These are phyloP conservation scores for Drosophila varians DNA, from an alignment of 1,140 invertebrate genomes.

Conservation along the genomic window DNA sequence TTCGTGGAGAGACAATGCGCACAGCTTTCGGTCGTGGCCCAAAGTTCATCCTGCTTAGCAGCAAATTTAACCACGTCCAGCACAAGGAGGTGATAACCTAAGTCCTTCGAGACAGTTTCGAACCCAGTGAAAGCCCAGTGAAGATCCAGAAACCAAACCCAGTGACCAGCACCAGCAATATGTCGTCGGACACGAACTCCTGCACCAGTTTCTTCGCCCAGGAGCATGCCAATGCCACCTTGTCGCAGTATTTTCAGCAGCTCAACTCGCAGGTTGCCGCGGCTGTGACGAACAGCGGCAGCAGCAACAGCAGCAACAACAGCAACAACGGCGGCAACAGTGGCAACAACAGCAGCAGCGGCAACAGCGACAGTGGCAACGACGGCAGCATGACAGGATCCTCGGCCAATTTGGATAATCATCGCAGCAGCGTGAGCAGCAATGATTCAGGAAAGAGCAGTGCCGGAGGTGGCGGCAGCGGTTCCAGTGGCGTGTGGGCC, in stretches of 20 bases:
- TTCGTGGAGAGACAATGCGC: constrained; percentile 54
- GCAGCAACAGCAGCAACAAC: constrained; percentile 17
- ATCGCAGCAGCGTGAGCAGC: constrained; percentile 76
- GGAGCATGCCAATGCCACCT: constrained; percentile 72
- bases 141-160: background rate
- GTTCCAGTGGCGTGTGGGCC: constrained; percentile 40
- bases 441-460: constrained; percentile 74
- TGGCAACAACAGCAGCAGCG: constrained; percentile 31
- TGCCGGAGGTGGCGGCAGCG: constrained; percentile 11
- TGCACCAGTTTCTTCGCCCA: constrained; percentile 75
- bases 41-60: constrained; percentile 58
- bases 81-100: constrained; percentile 74
- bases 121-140: background rate
- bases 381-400: constrained; percentile 65
- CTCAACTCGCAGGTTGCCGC: constrained; percentile 69
- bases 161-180: constrained; percentile 49
- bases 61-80: constrained; percentile 62
- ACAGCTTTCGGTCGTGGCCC: constrained; percentile 53
- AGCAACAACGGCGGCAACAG: constrained; percentile 10
- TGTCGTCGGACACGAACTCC: constrained; percentile 73
- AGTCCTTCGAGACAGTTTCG: background rate
- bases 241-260: constrained; percentile 80
- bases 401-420: constrained; percentile 61
- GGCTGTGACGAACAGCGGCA: constrained; percentile 34
- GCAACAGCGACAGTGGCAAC: constrained; percentile 54